Evolutionary conservation across 2,113 vertebrate species (phyloP).

Genomic region (Tenebrosternarchus preto): DNA sequence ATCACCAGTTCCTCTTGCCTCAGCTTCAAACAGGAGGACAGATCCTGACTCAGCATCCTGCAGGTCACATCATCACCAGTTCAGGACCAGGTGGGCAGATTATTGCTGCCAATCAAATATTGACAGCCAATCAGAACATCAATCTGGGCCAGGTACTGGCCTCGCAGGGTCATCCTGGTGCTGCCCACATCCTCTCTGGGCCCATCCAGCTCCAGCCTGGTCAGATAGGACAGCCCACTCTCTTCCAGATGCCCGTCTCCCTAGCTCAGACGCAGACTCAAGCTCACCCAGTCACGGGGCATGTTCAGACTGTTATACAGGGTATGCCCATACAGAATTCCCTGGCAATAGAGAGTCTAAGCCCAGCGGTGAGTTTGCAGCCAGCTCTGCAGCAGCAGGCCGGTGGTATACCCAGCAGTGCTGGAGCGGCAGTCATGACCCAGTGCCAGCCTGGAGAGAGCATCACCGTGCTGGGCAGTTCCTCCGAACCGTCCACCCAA

Average conservation of each 20-base stretch:
- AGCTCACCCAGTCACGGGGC: constrained; percentile 72
- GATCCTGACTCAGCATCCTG: constrained; percentile 83
- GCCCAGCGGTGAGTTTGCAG: constrained; percentile 81
- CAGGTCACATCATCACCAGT: constrained; percentile 83
- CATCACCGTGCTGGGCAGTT: constrained; percentile 69
- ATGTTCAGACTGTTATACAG: constrained; percentile 85
- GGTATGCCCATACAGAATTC: constrained; percentile 87
- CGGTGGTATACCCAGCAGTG: constrained; percentile 66
- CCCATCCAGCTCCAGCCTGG: constrained; percentile 87
- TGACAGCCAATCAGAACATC: constrained; percentile 91
- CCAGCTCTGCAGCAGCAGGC: constrained; percentile 71
- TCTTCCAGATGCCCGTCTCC: constrained; percentile 94
- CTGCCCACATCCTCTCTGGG: constrained; percentile 88
- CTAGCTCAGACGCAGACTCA: constrained; percentile 83
- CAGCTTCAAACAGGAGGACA: constrained; percentile 85
- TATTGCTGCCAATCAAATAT: constrained; percentile 87
- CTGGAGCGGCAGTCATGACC: constrained; percentile 67
- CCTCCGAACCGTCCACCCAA: constrained; percentile 71
- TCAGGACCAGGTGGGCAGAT: constrained; percentile 84
- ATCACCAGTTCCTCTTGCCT: constrained; percentile 90
- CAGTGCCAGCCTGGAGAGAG: constrained; percentile 71
- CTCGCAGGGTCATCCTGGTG: constrained; percentile 83
- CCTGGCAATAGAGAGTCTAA: constrained; percentile 82
- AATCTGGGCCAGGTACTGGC: constrained; percentile 87
- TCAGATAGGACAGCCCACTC: constrained; percentile 83